Evolutionary conservation across 2,113 vertebrate species (phyloP).

Genomic region (Heterocephalus glaber): DNA sequence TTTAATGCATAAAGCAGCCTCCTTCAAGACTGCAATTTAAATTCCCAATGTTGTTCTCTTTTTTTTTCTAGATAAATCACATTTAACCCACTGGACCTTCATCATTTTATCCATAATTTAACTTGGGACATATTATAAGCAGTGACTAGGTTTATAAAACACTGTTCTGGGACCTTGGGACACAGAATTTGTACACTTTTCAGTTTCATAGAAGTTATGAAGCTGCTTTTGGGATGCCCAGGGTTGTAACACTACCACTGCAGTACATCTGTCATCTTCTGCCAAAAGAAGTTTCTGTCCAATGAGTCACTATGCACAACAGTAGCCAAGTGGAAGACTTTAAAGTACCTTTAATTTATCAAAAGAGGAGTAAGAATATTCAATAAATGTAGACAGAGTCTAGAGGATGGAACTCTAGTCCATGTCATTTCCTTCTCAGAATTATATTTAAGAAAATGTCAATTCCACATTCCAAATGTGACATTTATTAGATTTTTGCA

Average conservation of each 20-base stretch:
- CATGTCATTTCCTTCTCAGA: background rate
- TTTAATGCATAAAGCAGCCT: background rate
- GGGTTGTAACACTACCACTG: background rate
- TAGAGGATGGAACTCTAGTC: background rate
- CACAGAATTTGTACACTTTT: background rate
- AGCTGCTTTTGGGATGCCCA: background rate
- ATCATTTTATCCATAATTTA: slow-evolving; percentile 19
- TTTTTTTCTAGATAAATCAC: background rate
- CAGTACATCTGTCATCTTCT: slow-evolving; percentile 24
- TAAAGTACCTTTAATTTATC: slow-evolving; percentile 1
- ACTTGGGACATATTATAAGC: background rate
- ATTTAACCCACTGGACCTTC: background rate
- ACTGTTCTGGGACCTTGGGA: background rate
- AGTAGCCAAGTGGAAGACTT: background rate
- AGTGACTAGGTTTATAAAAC: background rate
- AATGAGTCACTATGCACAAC: background rate
- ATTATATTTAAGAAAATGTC: background rate
- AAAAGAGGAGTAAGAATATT: background rate
- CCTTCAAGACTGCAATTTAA: background rate
- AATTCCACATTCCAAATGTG: background rate
- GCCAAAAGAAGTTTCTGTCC: background rate
- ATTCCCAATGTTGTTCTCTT: background rate
- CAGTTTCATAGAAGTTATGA: background rate
- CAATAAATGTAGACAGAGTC: background rate
- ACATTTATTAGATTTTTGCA: background rate